Base-by-base conservation (phyloP, 2,113 vertebrate genomes). In the Oreochromis aureus region DNA sequence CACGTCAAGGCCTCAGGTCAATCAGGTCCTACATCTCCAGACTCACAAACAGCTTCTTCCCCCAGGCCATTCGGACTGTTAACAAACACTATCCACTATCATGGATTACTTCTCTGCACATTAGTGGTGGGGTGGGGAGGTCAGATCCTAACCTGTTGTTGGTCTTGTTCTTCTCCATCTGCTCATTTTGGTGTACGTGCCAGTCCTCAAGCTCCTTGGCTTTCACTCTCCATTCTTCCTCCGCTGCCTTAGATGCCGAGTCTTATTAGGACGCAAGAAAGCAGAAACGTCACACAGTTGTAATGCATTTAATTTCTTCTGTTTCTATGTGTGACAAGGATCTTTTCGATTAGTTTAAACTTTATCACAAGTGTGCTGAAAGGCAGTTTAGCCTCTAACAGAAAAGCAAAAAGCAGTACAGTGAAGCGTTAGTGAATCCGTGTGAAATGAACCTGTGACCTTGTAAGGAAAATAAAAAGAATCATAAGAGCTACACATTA, bases 131-230 rank as follows among this genome's bases (percentile, higher is more conserved):
- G 34, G 44, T 39, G 63, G 78, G 41, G 15, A 11, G 24, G 24
- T 88, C 69, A 46, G 58, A 91, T 24, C 51, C 94, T 79, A 61
- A 99, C 99, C 98, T 97, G 95, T 99, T 99, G 94, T 98, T 99
- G 93, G 96, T 97, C 93, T 98, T 98, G 95, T 98, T 99, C 95
- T 99, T 99, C 96, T 99, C 98, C 90, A 99, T 97, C 93, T 99
- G 98, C 85, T 99, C 98, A 3, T 93, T 98, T 95, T 99, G 99
- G 88, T 98, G 98, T 81, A 98, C 93, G 34, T 99, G 98, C 99
- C 99, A 99, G 88, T 99, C 98, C 86, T 99, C 98, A 85, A 99
- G 96, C 92, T 99, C 98, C 92, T 97, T 99, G 84, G 99, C 98
- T 91, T 98, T 99, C 89, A 99, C 98, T 89, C 97, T 97, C 98